These are phyloP conservation scores for Brenthis hecate DNA, from an alignment of 2,888 invertebrate species.

Conservation along the genomic window DNA sequence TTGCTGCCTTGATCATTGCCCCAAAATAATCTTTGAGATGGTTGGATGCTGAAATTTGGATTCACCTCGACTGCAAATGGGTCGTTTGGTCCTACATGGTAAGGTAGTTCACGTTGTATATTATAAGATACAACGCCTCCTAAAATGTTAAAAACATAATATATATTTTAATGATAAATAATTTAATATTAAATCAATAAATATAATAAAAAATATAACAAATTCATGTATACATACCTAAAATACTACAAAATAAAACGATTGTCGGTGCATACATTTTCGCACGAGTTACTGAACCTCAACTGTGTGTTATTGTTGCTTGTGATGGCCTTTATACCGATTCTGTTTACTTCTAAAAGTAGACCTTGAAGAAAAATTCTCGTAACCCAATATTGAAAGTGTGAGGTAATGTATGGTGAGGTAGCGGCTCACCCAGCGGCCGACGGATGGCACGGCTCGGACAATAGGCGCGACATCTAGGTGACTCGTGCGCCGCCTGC, in stretches of 20 bases:
- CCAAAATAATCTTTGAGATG: constrained; percentile 72
- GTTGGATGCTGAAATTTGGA: constrained; percentile 58
- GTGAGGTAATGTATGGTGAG: constrained; percentile 75
- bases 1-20: constrained; percentile 64
- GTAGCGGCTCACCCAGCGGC: constrained; percentile 73
- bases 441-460: constrained; percentile 62
- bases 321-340: constrained; percentile 78
- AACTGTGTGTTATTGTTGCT: constrained; percentile 72
- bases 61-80: constrained; percentile 58
- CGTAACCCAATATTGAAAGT: constrained; percentile 81
- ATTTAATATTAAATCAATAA: neutral
- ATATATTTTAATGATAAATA: neutral
- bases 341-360: constrained; percentile 78
- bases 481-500: constrained; percentile 69
- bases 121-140: constrained; percentile 68
- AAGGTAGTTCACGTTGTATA: constrained; percentile 63
- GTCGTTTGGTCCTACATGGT: constrained; percentile 64
- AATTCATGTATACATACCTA: constrained; percentile 63
- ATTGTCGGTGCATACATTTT: constrained; percentile 71
- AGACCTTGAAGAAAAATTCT: constrained; percentile 81
- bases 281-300: constrained; percentile 62
- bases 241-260: constrained; percentile 65
- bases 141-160: constrained; percentile 44
- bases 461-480: constrained; percentile 81
- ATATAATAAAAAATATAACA: neutral